Conservation (phyloP, 1,140 invertebrate species). For the Drosophila yakuba region DNA sequence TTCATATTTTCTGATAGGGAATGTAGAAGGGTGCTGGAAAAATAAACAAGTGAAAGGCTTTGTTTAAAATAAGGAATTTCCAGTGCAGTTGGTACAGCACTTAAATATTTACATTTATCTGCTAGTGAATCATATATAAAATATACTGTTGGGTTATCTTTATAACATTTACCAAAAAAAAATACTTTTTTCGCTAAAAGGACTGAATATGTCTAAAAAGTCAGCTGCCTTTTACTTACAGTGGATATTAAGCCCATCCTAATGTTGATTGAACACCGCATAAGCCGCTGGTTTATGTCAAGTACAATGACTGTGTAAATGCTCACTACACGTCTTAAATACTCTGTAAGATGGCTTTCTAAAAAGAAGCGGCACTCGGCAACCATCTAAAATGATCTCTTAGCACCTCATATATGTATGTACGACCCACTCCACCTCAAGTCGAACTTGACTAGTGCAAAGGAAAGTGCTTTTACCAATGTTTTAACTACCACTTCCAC, state of each 20-base stretch:
- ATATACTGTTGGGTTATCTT: no score
- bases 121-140: no score
- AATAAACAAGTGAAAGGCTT: background rate
- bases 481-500: slow-evolving; percentile 34
- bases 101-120: background rate
- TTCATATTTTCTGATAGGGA: slow-evolving; percentile 3
- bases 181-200: no score
- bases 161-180: no score
- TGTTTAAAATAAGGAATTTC: background rate
- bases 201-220: no score
- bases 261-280: background rate
- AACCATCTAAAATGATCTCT: slow-evolving; percentile 13
- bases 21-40: background rate
- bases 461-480: slow-evolving; percentile 57
- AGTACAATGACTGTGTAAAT: slow-evolving; percentile 8
- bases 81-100: background rate
- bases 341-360: slow-evolving; percentile 13
- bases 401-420: slow-evolving; percentile 32
- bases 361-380: background rate
- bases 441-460: slow-evolving; percentile 20
- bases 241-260: background rate
- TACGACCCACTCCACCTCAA: slow-evolving; percentile 16
- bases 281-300: background rate
- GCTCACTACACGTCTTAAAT: background rate
- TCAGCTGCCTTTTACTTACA: background rate